Evolutionary conservation across 2,888 invertebrate genomes (phyloP).

Genomic region (Amiota minor): DNA sequence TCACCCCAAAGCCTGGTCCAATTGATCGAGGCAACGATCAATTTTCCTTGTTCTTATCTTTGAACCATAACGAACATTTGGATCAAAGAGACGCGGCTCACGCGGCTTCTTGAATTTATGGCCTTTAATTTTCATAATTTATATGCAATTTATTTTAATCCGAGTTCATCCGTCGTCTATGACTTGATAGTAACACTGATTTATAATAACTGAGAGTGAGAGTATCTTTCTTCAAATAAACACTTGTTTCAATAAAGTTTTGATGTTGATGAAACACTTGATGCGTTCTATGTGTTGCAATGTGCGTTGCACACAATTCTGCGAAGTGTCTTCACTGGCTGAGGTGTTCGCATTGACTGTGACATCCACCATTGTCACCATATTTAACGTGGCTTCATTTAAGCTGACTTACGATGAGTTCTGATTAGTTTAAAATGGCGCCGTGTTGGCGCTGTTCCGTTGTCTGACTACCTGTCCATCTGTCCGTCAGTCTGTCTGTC

Average conservation of each 20-base stretch:
- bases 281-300: background rate
- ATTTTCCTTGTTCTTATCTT: slow-evolving; percentile 69
- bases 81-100: slow-evolving; percentile 47
- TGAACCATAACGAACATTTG: slow-evolving; percentile 59
- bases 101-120: slow-evolving; percentile 19
- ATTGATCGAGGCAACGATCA: slow-evolving; percentile 64
- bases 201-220: background rate
- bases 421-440: slow-evolving; percentile 2
- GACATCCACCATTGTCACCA: slow-evolving; percentile 1
- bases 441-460: background rate
- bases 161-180: slow-evolving; percentile 17
- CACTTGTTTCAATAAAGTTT: background rate
- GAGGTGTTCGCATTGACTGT: slow-evolving; percentile 31
- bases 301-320: slow-evolving; percentile 8
- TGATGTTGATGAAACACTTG: background rate
- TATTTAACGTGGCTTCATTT: background rate
- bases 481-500: background rate
- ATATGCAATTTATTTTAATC: slow-evolving; percentile 36
- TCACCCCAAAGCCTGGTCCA: slow-evolving; percentile 60
- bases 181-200: background rate
- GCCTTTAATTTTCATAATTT: slow-evolving; percentile 14
- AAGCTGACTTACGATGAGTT: background rate
- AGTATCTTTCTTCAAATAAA: background rate
- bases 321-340: slow-evolving; percentile 32
- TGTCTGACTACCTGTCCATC: background rate